Evolutionary conservation across 2,797 vertebrate species (phyloP), one percentile per base, ranked within the genome.

Genomic region (Todus mexicanus): DNA sequence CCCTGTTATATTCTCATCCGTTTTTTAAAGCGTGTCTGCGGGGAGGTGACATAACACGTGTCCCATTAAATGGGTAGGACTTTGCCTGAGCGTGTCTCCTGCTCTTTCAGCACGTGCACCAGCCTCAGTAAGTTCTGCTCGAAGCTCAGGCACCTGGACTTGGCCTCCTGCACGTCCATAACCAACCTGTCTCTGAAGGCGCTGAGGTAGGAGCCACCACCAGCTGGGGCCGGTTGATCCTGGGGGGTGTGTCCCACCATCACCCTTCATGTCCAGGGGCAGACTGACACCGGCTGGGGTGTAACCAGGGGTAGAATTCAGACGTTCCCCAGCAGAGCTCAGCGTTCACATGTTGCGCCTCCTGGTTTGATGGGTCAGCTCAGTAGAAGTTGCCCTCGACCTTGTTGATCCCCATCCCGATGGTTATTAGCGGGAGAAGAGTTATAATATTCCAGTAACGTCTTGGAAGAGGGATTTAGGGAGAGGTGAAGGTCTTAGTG

Each of bases 101-200:
- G 1, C 84, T 51, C 94, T 94, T 97, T 19, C 98, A 99, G 99
- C 91, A 99, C 99, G 7, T 99, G 99, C 97, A 98, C 98, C 94
- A 99, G 98, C 96, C 98, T 99, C 97, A 99, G 99, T 97, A 99
- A 99, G 97, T 99, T 99, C 98, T 99, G 99, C 97, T 99, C 99
- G 83, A 99, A 99, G 96, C 98, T 99, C 97, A 99, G 99, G 97
- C 99, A 99, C 96, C 98, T 99, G 91, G 99, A 99, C 96, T 97
- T 99, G 85, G 98, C 99, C 64, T 99, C 99, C 92, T 99, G 99
- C 97, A 99, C 99, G 87, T 99, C 99, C 93, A 99, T 99, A 95
- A 99, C 99, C 95, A 99, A 99, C 98, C 97, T 99, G 97, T 99
- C 99, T 82, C 98, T 99, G 91, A 99, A 99, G 97, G 99, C 99